Conservation (phyloP, 2,113 vertebrate genomes). For the Psophia crepitans region DNA sequence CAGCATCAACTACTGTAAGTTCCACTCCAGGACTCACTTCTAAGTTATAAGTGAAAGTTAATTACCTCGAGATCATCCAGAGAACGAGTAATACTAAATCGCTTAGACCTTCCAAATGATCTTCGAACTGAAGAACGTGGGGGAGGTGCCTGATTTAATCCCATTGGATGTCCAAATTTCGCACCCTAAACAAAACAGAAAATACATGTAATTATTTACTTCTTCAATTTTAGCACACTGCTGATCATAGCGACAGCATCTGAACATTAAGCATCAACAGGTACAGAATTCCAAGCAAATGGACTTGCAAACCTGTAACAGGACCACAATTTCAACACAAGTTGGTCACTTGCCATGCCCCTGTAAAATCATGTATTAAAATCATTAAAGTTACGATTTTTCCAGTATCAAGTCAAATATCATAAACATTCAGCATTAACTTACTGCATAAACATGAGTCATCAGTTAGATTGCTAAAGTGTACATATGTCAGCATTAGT, state of each 20-base stretch:
- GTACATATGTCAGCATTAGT: not conserved
- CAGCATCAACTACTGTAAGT: not conserved
- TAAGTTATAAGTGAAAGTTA: not conserved
- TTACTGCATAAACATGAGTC: not conserved
- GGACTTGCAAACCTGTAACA: not conserved
- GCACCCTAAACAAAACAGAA: conserved; percentile 73
- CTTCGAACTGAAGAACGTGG: conserved; percentile 83
- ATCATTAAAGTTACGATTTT: not conserved
- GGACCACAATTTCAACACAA: not conserved
- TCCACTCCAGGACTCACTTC: not conserved
- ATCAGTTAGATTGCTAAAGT: not conserved
- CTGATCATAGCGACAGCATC: not conserved
- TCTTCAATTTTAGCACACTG: not conserved
- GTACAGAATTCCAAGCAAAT: not conserved
- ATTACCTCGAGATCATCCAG: conserved; percentile 93
- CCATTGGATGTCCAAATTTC: conserved; percentile 79
- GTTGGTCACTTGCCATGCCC: not conserved
- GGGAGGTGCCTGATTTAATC: conserved; percentile 75
- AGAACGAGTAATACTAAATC: conserved; percentile 89
- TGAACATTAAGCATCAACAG: not conserved
- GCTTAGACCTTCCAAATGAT: conserved; percentile 87
- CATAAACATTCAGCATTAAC: not conserved
- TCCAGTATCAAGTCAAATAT: not conserved
- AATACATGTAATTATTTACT: not conserved
- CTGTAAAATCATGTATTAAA: not conserved